Percentiles rank a stretch among this genome's conserved stretches.
Evolutionary conservation across 2,797 vertebrate species (phyloP).

Genomic region (Rhinophrynus dorsalis): DNA sequence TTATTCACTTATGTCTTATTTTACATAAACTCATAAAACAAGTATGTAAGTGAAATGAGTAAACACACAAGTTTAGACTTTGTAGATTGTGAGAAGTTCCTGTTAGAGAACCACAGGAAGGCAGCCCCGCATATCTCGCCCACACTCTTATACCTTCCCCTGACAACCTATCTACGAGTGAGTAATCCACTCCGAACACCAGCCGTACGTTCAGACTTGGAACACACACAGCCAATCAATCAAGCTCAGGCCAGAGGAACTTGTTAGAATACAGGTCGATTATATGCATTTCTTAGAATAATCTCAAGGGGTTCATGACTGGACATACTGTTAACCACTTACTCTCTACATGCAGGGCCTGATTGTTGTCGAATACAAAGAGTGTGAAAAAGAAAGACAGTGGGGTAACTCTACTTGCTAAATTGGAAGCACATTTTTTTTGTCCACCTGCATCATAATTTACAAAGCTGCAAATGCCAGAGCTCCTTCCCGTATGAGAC

Average conservation of each 20-base stretch:
- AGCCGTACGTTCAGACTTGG: background rate
- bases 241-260: background rate
- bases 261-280: conserved; percentile 25
- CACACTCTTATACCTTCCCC: background rate
- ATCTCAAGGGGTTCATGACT: background rate
- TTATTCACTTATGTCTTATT: no score
- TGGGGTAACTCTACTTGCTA: no score
- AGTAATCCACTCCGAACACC: background rate
- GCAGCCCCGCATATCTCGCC: background rate
- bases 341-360: background rate
- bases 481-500: no score
- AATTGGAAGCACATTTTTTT: no score
- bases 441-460: no score
- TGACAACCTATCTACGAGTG: background rate
- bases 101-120: background rate
- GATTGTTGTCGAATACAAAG: no score
- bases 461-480: no score
- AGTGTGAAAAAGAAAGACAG: no score
- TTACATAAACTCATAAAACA: no score
- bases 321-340: background rate
- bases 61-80: no score
- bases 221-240: conserved; percentile 23
- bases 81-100: background rate
- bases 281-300: conserved; percentile 1
- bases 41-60: no score